These are phyloP conservation scores for Drosophila anceps DNA, from an alignment of 2,888 invertebrate genomes.

Conservation along the genomic window DNA sequence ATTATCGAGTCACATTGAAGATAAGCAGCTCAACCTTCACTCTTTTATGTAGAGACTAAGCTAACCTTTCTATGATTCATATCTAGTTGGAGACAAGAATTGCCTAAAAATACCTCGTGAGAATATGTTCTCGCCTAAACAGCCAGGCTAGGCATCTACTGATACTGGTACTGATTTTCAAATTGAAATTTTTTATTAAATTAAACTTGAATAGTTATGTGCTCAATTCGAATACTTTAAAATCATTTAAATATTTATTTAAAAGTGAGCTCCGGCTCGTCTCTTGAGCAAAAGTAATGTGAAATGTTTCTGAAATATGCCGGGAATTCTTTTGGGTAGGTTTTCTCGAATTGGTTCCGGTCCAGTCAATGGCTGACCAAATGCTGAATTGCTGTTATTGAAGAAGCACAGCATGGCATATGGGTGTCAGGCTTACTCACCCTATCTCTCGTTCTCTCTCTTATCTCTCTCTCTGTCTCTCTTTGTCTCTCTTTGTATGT, in stretches of 20 bases:
- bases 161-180: no score
- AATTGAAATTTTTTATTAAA: no score
- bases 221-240: background rate
- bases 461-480: background rate
- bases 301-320: slow-evolving; percentile 19
- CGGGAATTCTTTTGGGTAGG: slow-evolving; percentile 7
- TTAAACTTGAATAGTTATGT: no score
- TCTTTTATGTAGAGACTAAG: background rate
- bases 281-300: slow-evolving; percentile 3
- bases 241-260: slow-evolving; percentile 16
- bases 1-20: background rate
- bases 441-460: no score
- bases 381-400: slow-evolving; percentile 29
- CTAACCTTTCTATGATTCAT: background rate
- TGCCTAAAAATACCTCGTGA: no score
- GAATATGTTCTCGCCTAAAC: no score
- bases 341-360: slow-evolving; percentile 2
- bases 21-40: background rate
- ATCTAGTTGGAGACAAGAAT: no score
- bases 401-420: slow-evolving; percentile 13
- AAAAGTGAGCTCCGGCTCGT: slow-evolving; percentile 1
- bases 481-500: background rate
- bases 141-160: no score
- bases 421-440: background rate
- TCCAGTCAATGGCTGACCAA: slow-evolving; percentile 40